Conservation (phyloP, 1,140 invertebrate genomes). For the Camponotus vicinus region DNA sequence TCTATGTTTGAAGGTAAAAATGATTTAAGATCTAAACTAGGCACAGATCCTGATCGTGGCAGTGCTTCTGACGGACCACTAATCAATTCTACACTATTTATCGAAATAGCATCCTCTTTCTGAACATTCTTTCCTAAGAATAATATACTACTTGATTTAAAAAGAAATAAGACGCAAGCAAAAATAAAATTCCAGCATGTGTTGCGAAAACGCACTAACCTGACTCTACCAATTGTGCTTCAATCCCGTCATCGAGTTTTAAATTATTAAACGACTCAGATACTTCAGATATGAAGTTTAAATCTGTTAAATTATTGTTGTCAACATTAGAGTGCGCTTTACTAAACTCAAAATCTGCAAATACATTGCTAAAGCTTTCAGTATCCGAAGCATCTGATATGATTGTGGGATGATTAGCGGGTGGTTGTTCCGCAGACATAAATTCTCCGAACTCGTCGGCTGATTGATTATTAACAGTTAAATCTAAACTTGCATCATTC, state of each 20-base stretch:
- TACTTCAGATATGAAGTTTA: slow-evolving; percentile 79
- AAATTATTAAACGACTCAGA: slow-evolving; percentile 82
- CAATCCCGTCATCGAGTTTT: slow-evolving; percentile 75
- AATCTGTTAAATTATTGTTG: slow-evolving; percentile 71
- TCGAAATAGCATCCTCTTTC: slow-evolving; percentile 83
- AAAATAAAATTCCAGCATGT: slow-evolving; percentile 35
- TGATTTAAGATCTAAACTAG: slow-evolving; percentile 86
- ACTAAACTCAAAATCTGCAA: slow-evolving; percentile 81
- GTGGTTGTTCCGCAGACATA: slow-evolving; percentile 83
- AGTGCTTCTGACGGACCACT: slow-evolving; percentile 78
- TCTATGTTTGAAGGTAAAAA: slow-evolving; percentile 82
- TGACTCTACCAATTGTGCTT: slow-evolving; percentile 45
- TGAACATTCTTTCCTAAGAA: slow-evolving; percentile 81
- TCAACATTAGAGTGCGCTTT: slow-evolving; percentile 71
- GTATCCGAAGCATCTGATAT: slow-evolving; percentile 66
- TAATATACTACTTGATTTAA: slow-evolving; percentile 58
- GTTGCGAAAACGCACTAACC: slow-evolving; percentile 33
- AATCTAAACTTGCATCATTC: slow-evolving; percentile 60
- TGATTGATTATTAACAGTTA: slow-evolving; percentile 66
- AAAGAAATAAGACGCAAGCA: slow-evolving; percentile 29
- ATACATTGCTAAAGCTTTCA: slow-evolving; percentile 79
- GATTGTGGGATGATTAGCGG: slow-evolving; percentile 41
- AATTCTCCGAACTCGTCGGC: slow-evolving; percentile 88
- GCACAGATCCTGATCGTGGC: slow-evolving; percentile 85
- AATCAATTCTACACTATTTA: slow-evolving; percentile 84